Evolutionary conservation across 2,888 invertebrate species (phyloP), one percentile per base, ranked within the genome.

Genomic region (Crematogaster levior): DNA sequence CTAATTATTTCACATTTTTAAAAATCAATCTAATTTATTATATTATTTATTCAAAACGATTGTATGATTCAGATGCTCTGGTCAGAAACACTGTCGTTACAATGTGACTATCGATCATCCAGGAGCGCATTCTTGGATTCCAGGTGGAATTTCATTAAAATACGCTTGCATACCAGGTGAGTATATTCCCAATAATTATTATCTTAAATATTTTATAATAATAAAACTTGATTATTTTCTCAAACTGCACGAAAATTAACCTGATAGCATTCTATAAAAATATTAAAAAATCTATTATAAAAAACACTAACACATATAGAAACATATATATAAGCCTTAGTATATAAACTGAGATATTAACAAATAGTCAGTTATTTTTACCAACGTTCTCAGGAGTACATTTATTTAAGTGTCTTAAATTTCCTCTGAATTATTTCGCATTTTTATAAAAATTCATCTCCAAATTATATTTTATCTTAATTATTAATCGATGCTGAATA

Each of bases 101-200:
- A 95, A 96, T 83, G 94, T 97, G 84, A 94, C 95, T 0, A 95
- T 96, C 88, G 97, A 97, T 94, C 96, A 96, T 93, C 96, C 96
- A 0, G 96, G 96, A 24, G 95, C 96, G 1, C 94, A 94, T 82
- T 94, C 95, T 80, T 97, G 97, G 96, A 95, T 95, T 46, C 95
- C 96, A n/a, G 97, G 97, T 81, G 95, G 95, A 73, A 95, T 97
- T 58, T 96, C 95, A 85, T 95, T 97, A 40, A 97, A 97, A 93
- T 97, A 97, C 92, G 97, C 97, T 82, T 97, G 97, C 92, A 96
- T 97, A 94, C 96, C 97, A 93, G 97, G 97, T 97, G 94, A 96
- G 89, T 80, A 7, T 21, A 30, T 37, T 21, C 12, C 24, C 43
- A 12, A 37, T n/a, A 18, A 37, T 10, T 21, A 7, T 21, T 21